Evolutionary conservation across 37 sponge, comb jelly and placozoan genomes (phyloP), one percentile per base, ranked within the genome.

Genomic region (Tethya wilhelma): DNA sequence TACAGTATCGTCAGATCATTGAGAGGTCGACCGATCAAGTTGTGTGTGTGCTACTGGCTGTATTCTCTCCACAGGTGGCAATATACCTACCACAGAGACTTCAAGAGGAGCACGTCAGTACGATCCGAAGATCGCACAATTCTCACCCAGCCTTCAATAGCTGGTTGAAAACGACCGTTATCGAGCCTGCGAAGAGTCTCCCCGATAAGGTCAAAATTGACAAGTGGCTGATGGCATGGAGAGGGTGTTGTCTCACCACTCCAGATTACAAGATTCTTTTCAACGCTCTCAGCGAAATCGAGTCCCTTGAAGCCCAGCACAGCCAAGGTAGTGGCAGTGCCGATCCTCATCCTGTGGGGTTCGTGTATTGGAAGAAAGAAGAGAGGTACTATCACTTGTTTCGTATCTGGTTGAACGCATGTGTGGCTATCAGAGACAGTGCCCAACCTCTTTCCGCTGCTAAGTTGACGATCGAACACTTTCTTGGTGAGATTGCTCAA

Each of bases 401-500:
- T 32, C 11, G 26, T 0, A 67, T 87, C 19, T 87, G 87, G 87
- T 56, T 87, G 73, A 29, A 56, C 1, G 60, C 87, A 2, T 87
- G 87, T 41, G 4, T 1, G 0, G 34, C 42, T 30, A 87, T 87
- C 25, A 63, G 74, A 12, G 59, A 74, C 19, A 68, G 71, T 7
- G 28, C 30, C 17, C 34, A 56, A 28, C 38, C 41, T 28, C 19
- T 79, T 9, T 57, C 57, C 44, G 80, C 81, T 26, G 38, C 79
- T 8, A 74, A 67, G 55, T 38, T 42, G 2, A 69, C 77, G 33
- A 73, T 87, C 32, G 37, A 64, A 2, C 73, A 79, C 45, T 79
- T 87, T 37, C 44, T 87, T 22, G 59, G 68, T 19, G 66, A 53
- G 17, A 79, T 79, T 39, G 80, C 59, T 22, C 42, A 64, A 19